Evolutionary conservation across 2,113 vertebrate genomes (phyloP).

Genomic region (Scophthalmus maximus): DNA sequence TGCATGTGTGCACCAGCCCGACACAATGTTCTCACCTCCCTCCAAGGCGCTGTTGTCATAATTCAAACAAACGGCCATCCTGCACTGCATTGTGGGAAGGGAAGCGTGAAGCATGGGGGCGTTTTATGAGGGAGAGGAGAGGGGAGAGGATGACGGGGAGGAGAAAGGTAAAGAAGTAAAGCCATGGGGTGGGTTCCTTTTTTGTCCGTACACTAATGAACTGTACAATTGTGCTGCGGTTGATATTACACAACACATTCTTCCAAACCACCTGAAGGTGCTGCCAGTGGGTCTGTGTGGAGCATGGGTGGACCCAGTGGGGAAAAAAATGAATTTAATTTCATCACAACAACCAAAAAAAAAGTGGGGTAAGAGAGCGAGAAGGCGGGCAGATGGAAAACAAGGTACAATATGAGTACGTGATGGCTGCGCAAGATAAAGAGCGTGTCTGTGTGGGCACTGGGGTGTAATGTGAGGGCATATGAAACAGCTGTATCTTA

Average conservation of each 20-base stretch:
- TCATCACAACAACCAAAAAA: constrained; percentile 48
- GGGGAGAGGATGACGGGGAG: constrained; percentile 56
- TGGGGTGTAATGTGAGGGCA: constrained; percentile 59
- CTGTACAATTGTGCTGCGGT: background rate
- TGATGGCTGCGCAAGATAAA: constrained; percentile 54
- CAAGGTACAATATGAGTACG: constrained; percentile 42
- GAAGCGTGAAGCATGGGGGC: constrained; percentile 72
- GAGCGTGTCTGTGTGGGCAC: constrained; percentile 32
- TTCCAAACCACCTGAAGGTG: constrained; percentile 33
- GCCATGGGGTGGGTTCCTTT: constrained; percentile 31
- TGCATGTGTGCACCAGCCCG: constrained; percentile 2
- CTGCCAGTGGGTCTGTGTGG: constrained; percentile 7
- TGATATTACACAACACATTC: constrained; percentile 36
- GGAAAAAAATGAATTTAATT: constrained; percentile 49
- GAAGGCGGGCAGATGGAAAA: constrained; percentile 47
- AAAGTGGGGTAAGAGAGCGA: constrained; percentile 28
- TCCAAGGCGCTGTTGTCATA: constrained; percentile 65
- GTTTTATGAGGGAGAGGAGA: constrained; percentile 69
- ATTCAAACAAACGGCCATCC: constrained; percentile 73
- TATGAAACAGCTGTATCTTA: constrained; percentile 52
- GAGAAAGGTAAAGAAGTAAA: constrained; percentile 47
- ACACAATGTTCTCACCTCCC: constrained; percentile 69
- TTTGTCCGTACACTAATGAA: constrained; percentile 36
- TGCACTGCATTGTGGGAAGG: constrained; percentile 77
- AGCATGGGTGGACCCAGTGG: constrained; percentile 37